Evolutionary conservation across 2,888 invertebrate species (phyloP).

Genomic region (Clepsis dumicolana): DNA sequence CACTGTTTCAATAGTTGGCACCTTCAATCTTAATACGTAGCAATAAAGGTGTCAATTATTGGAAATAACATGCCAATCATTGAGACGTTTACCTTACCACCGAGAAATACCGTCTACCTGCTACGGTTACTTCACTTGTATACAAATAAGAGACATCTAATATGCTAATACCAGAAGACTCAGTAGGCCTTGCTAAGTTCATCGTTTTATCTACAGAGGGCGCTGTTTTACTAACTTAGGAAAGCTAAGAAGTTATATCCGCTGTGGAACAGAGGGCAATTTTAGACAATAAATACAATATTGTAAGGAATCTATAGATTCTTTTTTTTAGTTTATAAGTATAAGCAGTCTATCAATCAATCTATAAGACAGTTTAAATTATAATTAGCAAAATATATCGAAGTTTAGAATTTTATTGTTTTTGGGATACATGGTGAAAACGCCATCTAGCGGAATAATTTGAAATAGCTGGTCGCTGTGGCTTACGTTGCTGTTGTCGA

Average conservation of each 20-base stretch:
- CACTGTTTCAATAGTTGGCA: too few species aligned
- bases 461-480: background rate
- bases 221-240: background rate
- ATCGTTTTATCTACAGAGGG: background rate
- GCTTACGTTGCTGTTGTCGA: background rate
- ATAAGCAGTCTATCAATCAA: too few species aligned
- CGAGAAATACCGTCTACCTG: too few species aligned
- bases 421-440: background rate
- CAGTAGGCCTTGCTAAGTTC: background rate
- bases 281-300: background rate
- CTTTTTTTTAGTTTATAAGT: too few species aligned
- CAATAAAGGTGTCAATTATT: too few species aligned
- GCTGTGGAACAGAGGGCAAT: background rate
- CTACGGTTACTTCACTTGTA: background rate
- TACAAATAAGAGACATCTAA: background rate
- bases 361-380: too few species aligned
- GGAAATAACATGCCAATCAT: too few species aligned
- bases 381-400: too few species aligned
- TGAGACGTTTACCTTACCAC: too few species aligned
- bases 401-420: too few species aligned
- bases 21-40: too few species aligned
- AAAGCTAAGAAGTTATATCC: background rate
- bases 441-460: slow-evolving; percentile 5
- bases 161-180: background rate
- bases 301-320: too few species aligned